Base-by-base conservation (phyloP, 2,888 invertebrate genomes). In the Oeneis ivallda region DNA sequence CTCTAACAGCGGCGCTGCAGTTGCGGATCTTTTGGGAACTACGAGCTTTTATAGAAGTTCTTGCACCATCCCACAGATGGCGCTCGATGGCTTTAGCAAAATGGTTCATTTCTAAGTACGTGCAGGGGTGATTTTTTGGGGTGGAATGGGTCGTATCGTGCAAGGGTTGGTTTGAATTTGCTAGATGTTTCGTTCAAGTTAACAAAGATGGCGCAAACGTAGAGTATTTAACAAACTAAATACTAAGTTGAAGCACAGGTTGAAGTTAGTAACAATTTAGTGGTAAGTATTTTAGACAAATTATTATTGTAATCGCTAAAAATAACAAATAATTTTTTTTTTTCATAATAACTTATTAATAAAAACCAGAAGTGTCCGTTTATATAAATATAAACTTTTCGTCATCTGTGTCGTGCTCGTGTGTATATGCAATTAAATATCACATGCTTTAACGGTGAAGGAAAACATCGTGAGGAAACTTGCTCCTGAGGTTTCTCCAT, bases 21-120 rank as follows among this genome's bases (percentile, higher is more conserved):
- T 72, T 13, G 74, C 82, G 87, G 84, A 76, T 72, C 75, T 80
- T 74, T 70, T 65, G 64, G 67, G 87, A 90, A 91, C 90, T 88
- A 71, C 67, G 71, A 83, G 80, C 83, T 84, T 86, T 86, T 75
- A 75, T 68, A 65, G 73, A 78, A 86, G 86, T 91, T 89, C 83
- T 5, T 74, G 71, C 82, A 66, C 84, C 85, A 84, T 87, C 78
- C 79, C 79, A 81, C 79, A 90, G 92, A 86, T 86, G 91, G 89
- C 92, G 88, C 68, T 81, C 74, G 67, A 39, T 45, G 70, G 65
- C 71, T 62, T 66, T 73, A 73, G 76, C 76, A 66, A 64, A 74
- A 76, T 75, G 78, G 79, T 78, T 80, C 69, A 68, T 69, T 57
- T 73, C 58, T 64, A 70, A 67, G 71, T 54, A 41, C 50, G 70